Conservation (phyloP, 2,113 vertebrate genomes). For the Clinocottus analis region DNA sequence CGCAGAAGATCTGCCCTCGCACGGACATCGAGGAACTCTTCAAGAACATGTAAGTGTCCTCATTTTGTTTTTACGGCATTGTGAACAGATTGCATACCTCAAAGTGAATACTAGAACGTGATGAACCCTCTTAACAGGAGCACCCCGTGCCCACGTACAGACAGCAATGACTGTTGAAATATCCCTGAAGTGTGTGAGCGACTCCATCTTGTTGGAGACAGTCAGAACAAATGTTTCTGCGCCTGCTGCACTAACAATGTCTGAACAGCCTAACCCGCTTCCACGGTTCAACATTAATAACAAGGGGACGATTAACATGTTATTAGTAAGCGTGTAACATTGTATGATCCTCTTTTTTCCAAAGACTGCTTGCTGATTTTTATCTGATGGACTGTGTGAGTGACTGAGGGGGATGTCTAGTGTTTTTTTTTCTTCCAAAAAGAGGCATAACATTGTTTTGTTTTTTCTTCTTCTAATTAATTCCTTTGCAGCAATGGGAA, state of each 20-base stretch:
- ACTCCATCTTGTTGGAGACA: slow-evolving; percentile 48
- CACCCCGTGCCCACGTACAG: neutral
- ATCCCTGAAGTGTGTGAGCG: slow-evolving; percentile 22
- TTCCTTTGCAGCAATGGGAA: slow-evolving; percentile 99
- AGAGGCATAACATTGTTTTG: slow-evolving; percentile 79
- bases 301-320: slow-evolving; percentile 60
- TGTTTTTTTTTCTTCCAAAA: slow-evolving; percentile 38
- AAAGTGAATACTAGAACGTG: neutral
- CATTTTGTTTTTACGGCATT: neutral
- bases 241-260: slow-evolving; percentile 91
- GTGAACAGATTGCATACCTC: neutral
- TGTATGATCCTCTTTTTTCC: slow-evolving; percentile 34
- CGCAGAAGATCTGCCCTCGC: slow-evolving; percentile 98
- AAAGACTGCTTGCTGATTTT: slow-evolving; percentile 59
- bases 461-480: slow-evolving; percentile 90
- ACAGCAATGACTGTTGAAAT: slow-evolving; percentile 20
- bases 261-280: slow-evolving; percentile 89
- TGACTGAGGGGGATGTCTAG: slow-evolving; percentile 56
- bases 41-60: slow-evolving; percentile 94
- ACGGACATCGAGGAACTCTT: slow-evolving; percentile 98
- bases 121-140: neutral
- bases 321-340: slow-evolving; percentile 53
- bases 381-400: slow-evolving; percentile 61
- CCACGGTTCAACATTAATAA: slow-evolving; percentile 86
- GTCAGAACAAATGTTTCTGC: slow-evolving; percentile 72